Evolutionary conservation across 1,140 invertebrate genomes (phyloP).

Genomic region (Eriocheir sinensis): DNA sequence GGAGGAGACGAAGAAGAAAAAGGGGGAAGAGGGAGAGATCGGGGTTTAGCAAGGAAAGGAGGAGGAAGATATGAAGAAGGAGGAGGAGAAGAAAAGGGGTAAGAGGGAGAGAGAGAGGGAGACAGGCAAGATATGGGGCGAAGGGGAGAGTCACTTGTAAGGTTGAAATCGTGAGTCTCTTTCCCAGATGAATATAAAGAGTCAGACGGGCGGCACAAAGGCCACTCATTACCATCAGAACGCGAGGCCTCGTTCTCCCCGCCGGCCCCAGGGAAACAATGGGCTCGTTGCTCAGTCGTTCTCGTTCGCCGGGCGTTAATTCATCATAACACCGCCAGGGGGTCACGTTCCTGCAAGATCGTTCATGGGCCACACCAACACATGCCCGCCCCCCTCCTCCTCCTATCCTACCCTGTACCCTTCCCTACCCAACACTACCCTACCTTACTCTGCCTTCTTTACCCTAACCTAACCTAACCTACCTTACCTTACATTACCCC

Average conservation of each 20-base stretch:
- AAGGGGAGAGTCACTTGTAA: background rate
- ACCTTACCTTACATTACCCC: no score
- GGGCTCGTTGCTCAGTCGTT: background rate
- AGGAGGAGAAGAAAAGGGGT: no score
- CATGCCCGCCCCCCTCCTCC: no score
- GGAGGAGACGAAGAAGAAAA: no score
- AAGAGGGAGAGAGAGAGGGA: no score
- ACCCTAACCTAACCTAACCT: no score
- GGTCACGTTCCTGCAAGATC: background rate
- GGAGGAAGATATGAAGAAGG: no score
- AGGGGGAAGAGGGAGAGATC: no score
- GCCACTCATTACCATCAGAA: conserved; percentile 1
- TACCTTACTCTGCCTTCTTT: no score
- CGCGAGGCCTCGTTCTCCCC: background rate
- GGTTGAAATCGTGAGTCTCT: background rate
- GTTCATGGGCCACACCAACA: no score
- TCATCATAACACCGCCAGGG: conserved; percentile 9
- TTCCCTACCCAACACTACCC: background rate
- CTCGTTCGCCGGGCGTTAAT: background rate
- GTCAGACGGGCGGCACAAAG: background rate
- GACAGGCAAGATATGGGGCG: no score
- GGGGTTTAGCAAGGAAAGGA: no score
- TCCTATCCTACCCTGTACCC: background rate
- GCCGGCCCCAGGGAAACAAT: background rate
- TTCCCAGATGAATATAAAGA: conserved; percentile 14